Evolutionary conservation across 2,113 vertebrate species (phyloP), one percentile per base, ranked within the genome.

Genomic region (Callipepla squamata): DNA sequence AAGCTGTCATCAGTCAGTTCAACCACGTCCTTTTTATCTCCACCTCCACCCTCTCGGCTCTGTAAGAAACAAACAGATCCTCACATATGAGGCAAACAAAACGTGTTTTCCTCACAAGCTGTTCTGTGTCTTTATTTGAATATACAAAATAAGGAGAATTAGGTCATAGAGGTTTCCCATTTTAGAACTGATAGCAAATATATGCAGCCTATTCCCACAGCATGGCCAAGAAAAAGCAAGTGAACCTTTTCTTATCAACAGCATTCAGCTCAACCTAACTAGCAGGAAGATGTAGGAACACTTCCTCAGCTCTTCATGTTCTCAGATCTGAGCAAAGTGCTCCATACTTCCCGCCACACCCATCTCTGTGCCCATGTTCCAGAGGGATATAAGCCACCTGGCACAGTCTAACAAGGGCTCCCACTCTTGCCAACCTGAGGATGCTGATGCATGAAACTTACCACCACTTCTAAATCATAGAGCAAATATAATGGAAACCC

Each of bases 1-100:
- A 99, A 99, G 97, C 95, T 99, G 97, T 99, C 98, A 7, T 99
- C 99, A 0, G 98, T 99, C 93, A 99, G 98, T 89, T 99, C 99
- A 34, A 99, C 97, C 63, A 99, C 98, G 9, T 99, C 98, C 79
- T 98, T 98, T 95, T 98, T 99, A 76, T 96, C 94, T 30, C 98
- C 98, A 47, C 98, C 87, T 34, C 98, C 92, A 3, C 98, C 89
- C 65, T 97, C 96, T 17, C 89, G 93, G 32, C 98, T 97, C 98
- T 98, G 94, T 67, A 84, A 94, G 84, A 77, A 42, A 92, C 45
- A 89, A 67, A 95, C 50, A 86, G 68, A 94, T 30, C 5, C 20
- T 59, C 78, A 21, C 1, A 2, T 78, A 82, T 90, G 44, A 63
- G 58, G n/a, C 23, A 83, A 78, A 19, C 45, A 87, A 63, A 87